phyloP scores from a whole-genome alignment of 2,113 vertebrate genomes.

The human region GRCh38 chr3:79352001-79352500 shows the following conservation, averaged over 20 bases:
- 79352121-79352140: background rate
- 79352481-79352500: too few relatives aligned
- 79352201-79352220: background rate
- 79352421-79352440: too few relatives aligned
- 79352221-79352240: background rate
- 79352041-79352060: background rate
- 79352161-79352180: background rate
- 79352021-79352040: background rate
- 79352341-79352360: too few relatives aligned
- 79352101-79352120: background rate
- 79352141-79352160: background rate
- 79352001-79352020: conserved; percentile 18
- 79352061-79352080: background rate
- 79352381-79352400: too few relatives aligned
- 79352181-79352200: background rate
- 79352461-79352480: too few relatives aligned
- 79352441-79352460: too few relatives aligned
- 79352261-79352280: background rate
- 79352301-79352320: too few relatives aligned
- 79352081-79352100: background rate
- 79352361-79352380: too few relatives aligned
- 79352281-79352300: background rate
- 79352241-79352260: background rate
- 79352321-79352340: too few relatives aligned
- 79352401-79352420: too few relatives aligned